These are phyloP conservation scores for Lepidocyrtinus sp. DNA, from an alignment of 2,888 invertebrate species.

Conservation along the genomic window DNA sequence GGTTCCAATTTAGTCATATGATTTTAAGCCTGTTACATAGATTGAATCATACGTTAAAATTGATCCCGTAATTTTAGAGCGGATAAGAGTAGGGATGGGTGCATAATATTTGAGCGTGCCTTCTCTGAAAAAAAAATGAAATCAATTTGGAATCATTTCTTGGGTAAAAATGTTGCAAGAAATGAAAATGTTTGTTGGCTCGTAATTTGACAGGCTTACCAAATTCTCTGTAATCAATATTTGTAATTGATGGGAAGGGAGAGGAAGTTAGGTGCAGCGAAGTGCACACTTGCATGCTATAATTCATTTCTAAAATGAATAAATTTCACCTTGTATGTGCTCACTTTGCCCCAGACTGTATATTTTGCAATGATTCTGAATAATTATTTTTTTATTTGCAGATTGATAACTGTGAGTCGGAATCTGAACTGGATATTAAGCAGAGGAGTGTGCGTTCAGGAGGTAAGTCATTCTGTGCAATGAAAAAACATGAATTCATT, in stretches of 20 bases:
- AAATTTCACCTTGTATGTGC: not conserved
- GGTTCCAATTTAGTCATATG: not conserved
- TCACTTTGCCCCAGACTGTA: not conserved
- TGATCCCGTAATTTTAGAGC: too few species aligned
- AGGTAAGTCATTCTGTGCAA: too few species aligned
- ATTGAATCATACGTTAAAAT: not conserved
- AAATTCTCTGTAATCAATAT: constrained; percentile 9
- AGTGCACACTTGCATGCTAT: constrained; percentile 8
- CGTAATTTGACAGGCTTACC: not conserved
- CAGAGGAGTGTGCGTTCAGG: constrained; percentile 36
- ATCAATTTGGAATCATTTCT: not conserved
- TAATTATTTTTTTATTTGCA: constrained; percentile 36
- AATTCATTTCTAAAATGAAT: not conserved
- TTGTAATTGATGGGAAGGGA: not conserved
- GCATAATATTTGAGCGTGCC: too few species aligned
- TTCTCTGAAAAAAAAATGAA: constrained; percentile 19
- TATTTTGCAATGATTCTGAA: not conserved
- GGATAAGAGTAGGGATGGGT: too few species aligned
- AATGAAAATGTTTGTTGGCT: not conserved
- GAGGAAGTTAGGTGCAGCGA: too few species aligned
- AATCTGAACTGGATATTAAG: constrained; percentile 49
- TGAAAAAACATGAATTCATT: too few species aligned
- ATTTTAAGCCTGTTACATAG: not conserved
- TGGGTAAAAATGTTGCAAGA: not conserved
- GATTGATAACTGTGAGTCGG: constrained; percentile 61